Evolutionary conservation across 2,888 invertebrate species (phyloP), one percentile per base, ranked within the genome.

Genomic region (Galerucella nymphaeae): DNA sequence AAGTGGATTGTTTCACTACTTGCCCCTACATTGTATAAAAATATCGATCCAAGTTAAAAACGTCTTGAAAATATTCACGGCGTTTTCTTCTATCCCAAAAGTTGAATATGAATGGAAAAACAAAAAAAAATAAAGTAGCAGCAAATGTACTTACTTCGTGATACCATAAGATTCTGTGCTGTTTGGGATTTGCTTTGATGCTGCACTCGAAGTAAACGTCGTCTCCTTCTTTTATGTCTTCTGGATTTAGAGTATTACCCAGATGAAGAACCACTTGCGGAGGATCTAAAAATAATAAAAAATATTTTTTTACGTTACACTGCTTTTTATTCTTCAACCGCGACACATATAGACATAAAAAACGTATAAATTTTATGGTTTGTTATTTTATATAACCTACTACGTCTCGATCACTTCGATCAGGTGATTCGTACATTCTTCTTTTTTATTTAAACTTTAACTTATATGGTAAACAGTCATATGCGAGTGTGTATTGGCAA

Each of bases 191-290:
- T 67, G 93, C 92, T 81, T 90, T 90, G 81, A 93, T 92, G 87
- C 92, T 91, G 86, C 94, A 94, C 86, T 94, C 93, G 84, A 94
- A 93, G 86, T 93, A 94, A 69, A 93, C 93, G 84, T 93, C 93
- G 83, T 93, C 93, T 76, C 93, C 93, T 86, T 93, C 93, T 84
- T 93, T 94, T 82, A 94, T 94, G 84, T 93, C 91, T 81, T 92
- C 91, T 59, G 93, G 91, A 81, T 93, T 92, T 79, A 94, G 87
- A 59, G 93, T 93, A 82, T 91, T 93, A 77, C 94, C 94, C 80
- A 94, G 88, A 80, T 91, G 90, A 78, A 94, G 88, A 74, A 89
- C 89, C 79, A 94, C 92, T 86, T 91, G 90, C 18, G 94, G 94
- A 74, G 92, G 90, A 89, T 93, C 94, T 94, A 88, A 72, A 88